Evolutionary conservation across 2,888 invertebrate species (phyloP).

Genomic region (Scaptodrosophila latifasciaeformis): DNA sequence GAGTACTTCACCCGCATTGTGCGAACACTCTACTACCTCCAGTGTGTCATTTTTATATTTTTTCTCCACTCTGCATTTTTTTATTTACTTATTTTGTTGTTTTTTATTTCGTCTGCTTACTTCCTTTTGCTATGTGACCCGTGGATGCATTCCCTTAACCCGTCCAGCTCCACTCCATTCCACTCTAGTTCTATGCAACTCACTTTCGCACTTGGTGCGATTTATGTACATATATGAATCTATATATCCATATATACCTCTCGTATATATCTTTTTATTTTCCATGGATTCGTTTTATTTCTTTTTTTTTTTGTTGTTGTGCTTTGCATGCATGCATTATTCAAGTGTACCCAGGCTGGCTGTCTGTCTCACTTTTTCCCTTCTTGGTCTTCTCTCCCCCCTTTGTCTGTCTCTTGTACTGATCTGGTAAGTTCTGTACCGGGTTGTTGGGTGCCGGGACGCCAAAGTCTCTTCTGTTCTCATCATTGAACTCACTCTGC

Average conservation of each 20-base stretch:
- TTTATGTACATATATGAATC: conserved; percentile 14
- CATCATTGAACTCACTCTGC: no score
- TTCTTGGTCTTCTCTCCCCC: neutral
- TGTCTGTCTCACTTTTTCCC: neutral
- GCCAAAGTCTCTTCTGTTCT: no score
- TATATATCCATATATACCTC: conserved; percentile 3
- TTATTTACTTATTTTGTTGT: conserved; percentile 1
- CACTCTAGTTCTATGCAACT: conserved; percentile 54
- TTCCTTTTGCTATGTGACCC: conserved; percentile 50
- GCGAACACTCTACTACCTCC: neutral
- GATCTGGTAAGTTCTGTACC: no score
- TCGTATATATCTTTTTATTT: conserved; percentile 19
- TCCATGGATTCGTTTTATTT: no score
- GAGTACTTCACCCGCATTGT: no score
- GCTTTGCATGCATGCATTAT: conserved; percentile 50
- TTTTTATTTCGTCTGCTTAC: conserved; percentile 11
- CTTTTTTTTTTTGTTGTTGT: conserved; percentile 4
- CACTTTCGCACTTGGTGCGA: conserved; percentile 59
- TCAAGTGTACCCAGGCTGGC: conserved; percentile 27
- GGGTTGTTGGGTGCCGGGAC: no score
- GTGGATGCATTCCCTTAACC: conserved; percentile 32
- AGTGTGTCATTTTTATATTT: neutral
- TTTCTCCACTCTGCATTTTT: neutral
- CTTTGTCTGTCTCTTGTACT: neutral
- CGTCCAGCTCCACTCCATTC: conserved; percentile 44